phyloP scores from a whole-genome alignment of 1,140 invertebrate species.

The Cyrtorhinus lividipennis region DNA sequence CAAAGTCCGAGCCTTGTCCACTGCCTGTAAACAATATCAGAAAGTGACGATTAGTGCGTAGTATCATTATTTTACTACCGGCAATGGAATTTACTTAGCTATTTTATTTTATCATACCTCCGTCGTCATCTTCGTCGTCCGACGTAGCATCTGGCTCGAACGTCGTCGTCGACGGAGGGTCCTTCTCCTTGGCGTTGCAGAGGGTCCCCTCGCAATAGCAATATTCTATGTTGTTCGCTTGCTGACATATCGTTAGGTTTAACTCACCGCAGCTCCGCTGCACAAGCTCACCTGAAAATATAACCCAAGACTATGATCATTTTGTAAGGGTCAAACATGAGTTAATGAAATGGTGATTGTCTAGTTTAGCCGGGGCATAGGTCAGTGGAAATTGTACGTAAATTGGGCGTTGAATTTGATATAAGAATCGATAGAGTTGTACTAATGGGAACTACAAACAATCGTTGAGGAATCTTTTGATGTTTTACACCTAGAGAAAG shows the following conservation, averaged over 20 bases:
- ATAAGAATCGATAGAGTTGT: too few relatives aligned
- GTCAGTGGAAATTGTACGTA: too few relatives aligned
- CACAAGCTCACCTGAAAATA: conserved; percentile 22
- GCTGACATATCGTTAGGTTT: conserved; percentile 33
- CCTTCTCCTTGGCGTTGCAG: conserved; percentile 32
- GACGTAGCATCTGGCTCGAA: not conserved
- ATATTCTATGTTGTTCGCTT: conserved; percentile 33
- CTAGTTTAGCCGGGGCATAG: too few relatives aligned
- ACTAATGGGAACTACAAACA: too few relatives aligned
- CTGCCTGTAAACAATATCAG: not conserved
- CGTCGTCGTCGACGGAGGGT: conserved; percentile 21
- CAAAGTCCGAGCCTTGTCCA: not conserved
- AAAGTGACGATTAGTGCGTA: not conserved
- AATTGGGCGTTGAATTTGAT: too few relatives aligned
- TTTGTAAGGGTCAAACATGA: too few relatives aligned
- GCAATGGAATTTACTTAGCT: too few relatives aligned
- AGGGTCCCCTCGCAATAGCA: conserved; percentile 37
- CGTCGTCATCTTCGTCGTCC: conserved; percentile 13
- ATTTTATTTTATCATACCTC: too few relatives aligned
- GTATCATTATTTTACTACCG: too few relatives aligned
- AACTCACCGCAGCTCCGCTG: conserved; percentile 35
- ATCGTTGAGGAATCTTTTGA: too few relatives aligned
- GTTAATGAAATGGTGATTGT: too few relatives aligned
- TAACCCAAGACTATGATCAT: not conserved
- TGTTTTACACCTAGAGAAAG: too few relatives aligned